phyloP scores from a whole-genome alignment of 1,140 invertebrate genomes.

The Cydia amplana region DNA sequence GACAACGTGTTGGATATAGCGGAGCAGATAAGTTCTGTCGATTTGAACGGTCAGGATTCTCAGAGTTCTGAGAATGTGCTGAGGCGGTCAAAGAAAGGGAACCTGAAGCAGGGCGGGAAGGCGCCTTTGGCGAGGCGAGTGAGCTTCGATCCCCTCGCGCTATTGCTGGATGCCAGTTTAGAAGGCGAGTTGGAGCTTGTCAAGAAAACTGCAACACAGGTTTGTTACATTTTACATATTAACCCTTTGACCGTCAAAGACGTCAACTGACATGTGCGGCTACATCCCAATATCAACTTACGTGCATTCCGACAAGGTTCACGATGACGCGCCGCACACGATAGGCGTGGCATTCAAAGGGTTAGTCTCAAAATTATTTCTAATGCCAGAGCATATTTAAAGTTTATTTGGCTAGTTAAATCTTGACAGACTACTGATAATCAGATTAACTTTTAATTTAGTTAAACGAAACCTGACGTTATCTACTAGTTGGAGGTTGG shows the following conservation, averaged over 20 bases:
- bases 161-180: constrained; percentile 97
- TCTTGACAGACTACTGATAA: not conserved
- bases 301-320: no score
- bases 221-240: constrained; percentile 59
- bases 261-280: not conserved
- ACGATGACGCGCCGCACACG: no score
- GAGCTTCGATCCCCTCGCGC: constrained; percentile 97
- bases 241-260: not conserved
- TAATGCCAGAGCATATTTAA: no score
- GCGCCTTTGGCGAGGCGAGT: constrained; percentile 89
- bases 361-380: no score
- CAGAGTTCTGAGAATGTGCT: constrained; percentile 81
- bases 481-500: not conserved
- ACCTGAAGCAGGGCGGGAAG: constrained; percentile 86
- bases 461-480: not conserved
- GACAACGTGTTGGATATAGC: constrained; percentile 75
- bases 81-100: constrained; percentile 86
- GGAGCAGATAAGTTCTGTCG: constrained; percentile 75
- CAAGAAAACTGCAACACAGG: constrained; percentile 95
- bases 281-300: no score
- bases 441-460: not conserved
- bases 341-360: no score
- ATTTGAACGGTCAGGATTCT: constrained; percentile 79
- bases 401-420: no score
- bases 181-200: constrained; percentile 99